These are phyloP conservation scores for Micropoecilia bifurca DNA, from an alignment of 2,797 vertebrate species.

Conservation along the genomic window DNA sequence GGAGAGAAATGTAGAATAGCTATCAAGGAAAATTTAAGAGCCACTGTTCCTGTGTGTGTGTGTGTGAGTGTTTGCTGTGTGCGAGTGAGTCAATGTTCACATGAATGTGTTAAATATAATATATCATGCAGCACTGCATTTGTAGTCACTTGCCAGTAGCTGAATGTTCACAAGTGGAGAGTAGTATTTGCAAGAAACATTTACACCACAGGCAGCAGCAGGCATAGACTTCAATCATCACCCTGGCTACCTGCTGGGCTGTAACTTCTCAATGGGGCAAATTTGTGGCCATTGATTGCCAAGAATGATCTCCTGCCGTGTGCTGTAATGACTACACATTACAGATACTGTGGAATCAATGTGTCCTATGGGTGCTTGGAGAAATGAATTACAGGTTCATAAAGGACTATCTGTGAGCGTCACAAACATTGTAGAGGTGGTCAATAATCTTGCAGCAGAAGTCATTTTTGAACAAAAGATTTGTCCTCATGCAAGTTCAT, in stretches of 20 bases:
- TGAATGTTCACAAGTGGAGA: conserved; percentile 58
- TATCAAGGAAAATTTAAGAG: conserved; percentile 30
- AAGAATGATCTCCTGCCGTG: conserved; percentile 75
- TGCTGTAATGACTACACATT: conserved; percentile 79
- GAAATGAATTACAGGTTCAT: conserved; percentile 79
- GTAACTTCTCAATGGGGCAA: conserved; percentile 77
- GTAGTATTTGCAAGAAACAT: conserved; percentile 57
- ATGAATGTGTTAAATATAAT: conserved; percentile 31
- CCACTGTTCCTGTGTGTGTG: conserved; percentile 11
- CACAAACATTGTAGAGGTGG: conserved; percentile 66
- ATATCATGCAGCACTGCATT: conserved; percentile 50
- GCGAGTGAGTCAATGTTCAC: conserved; percentile 11
- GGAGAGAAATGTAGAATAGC: conserved; percentile 38
- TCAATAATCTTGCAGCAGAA: conserved; percentile 73
- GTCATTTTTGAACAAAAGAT: conserved; percentile 74
- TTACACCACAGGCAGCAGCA: conserved; percentile 55
- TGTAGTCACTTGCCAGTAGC: conserved; percentile 48
- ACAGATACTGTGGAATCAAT: conserved; percentile 77
- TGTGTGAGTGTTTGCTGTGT: neutral
- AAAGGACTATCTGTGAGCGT: conserved; percentile 70
- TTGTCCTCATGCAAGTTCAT: conserved; percentile 68
- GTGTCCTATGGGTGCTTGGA: conserved; percentile 71
- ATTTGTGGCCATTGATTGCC: conserved; percentile 79
- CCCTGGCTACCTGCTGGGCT: conserved; percentile 63
- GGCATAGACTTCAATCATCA: conserved; percentile 62